Conservation (phyloP, 2,797 vertebrate species). For the Gobio occitaniae region DNA sequence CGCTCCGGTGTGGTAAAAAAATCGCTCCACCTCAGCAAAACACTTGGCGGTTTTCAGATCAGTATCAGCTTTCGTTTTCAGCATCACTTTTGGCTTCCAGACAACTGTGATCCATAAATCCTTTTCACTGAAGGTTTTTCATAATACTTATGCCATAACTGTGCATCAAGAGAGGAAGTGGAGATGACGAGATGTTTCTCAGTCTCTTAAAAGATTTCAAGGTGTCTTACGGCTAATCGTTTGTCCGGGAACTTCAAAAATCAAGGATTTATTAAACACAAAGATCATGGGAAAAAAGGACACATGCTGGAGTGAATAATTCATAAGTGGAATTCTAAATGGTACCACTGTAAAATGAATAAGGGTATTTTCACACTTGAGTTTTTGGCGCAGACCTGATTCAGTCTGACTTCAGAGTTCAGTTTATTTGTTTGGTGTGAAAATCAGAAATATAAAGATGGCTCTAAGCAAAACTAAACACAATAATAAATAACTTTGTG, state of each 20-base stretch:
- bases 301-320: conserved; percentile 20
- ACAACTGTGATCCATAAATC: conserved; percentile 46
- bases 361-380: conserved; percentile 4
- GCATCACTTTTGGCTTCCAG: conserved; percentile 46
- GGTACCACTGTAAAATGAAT: not conserved
- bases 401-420: not conserved
- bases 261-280: conserved; percentile 20
- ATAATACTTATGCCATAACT: conserved; percentile 52
- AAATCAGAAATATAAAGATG: conserved; percentile 5
- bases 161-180: conserved; percentile 24
- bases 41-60: conserved; percentile 75
- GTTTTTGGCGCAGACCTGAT: not conserved
- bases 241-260: conserved; percentile 33
- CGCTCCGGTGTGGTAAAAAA: conserved; percentile 68
- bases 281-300: conserved; percentile 36
- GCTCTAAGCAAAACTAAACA: not conserved
- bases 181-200: conserved; percentile 49
- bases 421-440: conserved; percentile 15
- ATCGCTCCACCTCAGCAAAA: conserved; percentile 67
- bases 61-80: conserved; percentile 69
- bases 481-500: not conserved
- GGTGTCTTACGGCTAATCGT: conserved; percentile 33
- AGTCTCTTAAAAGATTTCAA: conserved; percentile 47
- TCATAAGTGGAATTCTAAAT: conserved; percentile 25
- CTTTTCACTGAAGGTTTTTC: conserved; percentile 41